Evolutionary conservation across 2,113 vertebrate genomes (phyloP).

Genomic region (Eclectus roratus): DNA sequence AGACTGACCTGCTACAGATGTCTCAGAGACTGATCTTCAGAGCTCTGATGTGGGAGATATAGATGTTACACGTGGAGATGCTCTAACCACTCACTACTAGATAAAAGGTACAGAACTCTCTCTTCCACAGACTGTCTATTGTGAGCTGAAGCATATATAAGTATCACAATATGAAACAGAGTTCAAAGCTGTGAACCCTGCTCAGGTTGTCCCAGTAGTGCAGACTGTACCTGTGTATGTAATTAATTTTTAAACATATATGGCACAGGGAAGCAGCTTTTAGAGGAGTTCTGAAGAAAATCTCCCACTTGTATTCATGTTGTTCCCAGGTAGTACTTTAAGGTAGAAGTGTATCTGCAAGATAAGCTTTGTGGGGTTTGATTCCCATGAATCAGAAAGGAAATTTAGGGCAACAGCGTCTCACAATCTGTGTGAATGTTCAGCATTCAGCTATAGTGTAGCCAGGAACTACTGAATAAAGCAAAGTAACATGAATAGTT

Average conservation of each 20-base stretch:
- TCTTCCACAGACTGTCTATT: not conserved
- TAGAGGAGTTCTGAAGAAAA: not conserved
- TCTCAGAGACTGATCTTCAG: not conserved
- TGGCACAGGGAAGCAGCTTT: not conserved
- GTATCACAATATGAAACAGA: not conserved
- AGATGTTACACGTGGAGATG: not conserved
- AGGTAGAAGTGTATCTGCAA: not conserved
- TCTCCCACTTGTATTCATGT: not conserved
- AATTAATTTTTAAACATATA: not conserved
- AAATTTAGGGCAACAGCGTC: not conserved
- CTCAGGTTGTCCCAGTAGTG: not conserved
- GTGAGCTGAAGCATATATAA: not conserved
- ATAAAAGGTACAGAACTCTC: constrained; percentile 4
- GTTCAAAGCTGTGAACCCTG: not conserved
- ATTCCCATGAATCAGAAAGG: not conserved
- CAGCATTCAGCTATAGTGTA: not conserved
- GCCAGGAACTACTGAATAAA: not conserved
- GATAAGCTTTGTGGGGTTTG: not conserved
- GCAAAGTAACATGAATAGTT: not conserved
- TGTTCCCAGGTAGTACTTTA: not conserved
- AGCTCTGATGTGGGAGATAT: not conserved
- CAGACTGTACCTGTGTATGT: not conserved
- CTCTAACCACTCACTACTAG: not conserved
- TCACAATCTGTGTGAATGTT: not conserved
- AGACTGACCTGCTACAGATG: not conserved